Base-by-base conservation (phyloP, 1,140 invertebrate genomes). In the Campoletis sonorensis region DNA sequence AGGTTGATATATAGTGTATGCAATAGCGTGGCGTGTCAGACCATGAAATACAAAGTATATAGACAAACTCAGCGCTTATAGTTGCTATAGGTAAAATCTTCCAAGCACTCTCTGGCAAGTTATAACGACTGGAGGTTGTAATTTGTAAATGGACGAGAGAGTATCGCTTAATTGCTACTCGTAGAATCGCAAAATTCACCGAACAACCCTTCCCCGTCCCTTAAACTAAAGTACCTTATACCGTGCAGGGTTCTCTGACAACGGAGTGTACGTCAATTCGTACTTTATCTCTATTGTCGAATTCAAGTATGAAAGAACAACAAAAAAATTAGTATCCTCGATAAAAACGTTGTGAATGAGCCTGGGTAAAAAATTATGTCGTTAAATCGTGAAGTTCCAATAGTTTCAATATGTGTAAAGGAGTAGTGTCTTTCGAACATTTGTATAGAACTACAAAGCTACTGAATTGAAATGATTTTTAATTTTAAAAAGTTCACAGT, bases 111-210 rank as follows among this genome's bases (percentile, higher is more conserved):
- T 54, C 54, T 58, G 54, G 54, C 18, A n/a, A 23, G 18, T n/a
- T 58, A 1, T 58, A 58, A 58, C 54, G 54, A 23, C 54, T 4
- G 54, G 21, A 58, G 4, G 54, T 58, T 58, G 54, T 58, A 58
- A 58, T 58, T 58, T n/a, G 54, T 13, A 1, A 58, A 58, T 58
- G 54, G 54, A 58, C 54, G 54, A 58, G 54, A 58, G 21, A 54
- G 54, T 58, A 23, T 23, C 54, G 54, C 54, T 58, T 58, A 58
- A 58, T 58, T 58, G 18, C 54, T 58, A 58, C 54, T 58, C 54
- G 54, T 58, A 58, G 54, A 58, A 23, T 58, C 54, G 54, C 54
- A n/a, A 58, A 58, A 58, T 58, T 58, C 54, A n/a, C 5, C 5
- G 54, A n/a, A 58, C 21, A n/a, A n/a, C 54, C 54, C 21, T n/a